phyloP scores from a whole-genome alignment of 2,113 vertebrate genomes.

The Sinocyclocheilus anshuiensis region DNA sequence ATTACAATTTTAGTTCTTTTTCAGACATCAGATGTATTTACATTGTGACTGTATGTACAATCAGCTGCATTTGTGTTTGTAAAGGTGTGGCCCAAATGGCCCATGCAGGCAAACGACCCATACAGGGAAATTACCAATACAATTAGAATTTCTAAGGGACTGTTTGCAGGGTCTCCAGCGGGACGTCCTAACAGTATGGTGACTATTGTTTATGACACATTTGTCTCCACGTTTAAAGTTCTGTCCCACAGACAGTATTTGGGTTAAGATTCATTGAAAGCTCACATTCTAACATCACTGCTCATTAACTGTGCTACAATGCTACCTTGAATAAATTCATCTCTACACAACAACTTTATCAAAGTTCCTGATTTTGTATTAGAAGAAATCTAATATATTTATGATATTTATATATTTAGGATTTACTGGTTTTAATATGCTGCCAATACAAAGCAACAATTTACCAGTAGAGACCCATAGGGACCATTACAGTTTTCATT shows the following conservation, averaged over 20 bases:
- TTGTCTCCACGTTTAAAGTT: not conserved
- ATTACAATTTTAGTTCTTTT: not conserved
- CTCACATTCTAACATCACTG: too few species aligned
- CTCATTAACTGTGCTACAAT: too few species aligned
- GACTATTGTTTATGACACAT: too few species aligned
- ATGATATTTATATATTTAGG: too few species aligned
- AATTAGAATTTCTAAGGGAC: not conserved
- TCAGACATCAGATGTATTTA: not conserved
- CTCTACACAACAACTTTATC: too few species aligned
- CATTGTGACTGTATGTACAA: not conserved
- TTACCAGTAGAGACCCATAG: too few species aligned
- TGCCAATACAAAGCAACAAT: too few species aligned
- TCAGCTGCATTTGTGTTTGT: not conserved
- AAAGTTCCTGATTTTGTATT: too few species aligned
- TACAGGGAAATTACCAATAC: not conserved
- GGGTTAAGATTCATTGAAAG: not conserved
- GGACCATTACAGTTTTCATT: too few species aligned
- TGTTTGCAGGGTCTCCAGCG: not conserved
- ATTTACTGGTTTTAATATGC: too few species aligned
- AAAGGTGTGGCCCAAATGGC: not conserved
- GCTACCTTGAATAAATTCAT: too few species aligned
- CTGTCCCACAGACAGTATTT: not conserved
- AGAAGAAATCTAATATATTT: too few species aligned
- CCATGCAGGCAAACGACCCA: not conserved
- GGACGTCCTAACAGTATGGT: not conserved